Conservation (phyloP, 53 echinoderm and acorn worm species). For the Paracentrotus lividus region DNA sequence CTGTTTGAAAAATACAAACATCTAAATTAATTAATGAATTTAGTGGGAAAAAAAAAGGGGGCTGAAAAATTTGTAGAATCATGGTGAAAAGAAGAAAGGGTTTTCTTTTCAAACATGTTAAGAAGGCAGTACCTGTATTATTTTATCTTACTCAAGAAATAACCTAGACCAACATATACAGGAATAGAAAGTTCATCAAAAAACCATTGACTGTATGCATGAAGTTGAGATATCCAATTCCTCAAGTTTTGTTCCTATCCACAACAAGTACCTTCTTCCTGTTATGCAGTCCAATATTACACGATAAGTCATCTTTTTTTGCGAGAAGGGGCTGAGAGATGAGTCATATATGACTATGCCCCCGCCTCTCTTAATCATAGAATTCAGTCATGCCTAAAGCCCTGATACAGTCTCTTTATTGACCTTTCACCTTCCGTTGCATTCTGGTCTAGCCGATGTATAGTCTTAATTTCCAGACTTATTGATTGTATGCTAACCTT, state of each 20-base stretch:
- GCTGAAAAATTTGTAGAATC: not conserved
- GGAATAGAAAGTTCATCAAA: not conserved
- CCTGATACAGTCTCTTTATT: not conserved
- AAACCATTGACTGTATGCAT: not conserved
- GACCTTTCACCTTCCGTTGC: not conserved
- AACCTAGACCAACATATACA: not conserved
- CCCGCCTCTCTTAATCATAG: constrained; percentile 28
- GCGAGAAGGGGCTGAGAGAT: constrained; percentile 6
- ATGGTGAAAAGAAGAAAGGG: not conserved
- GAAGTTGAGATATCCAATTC: not conserved
- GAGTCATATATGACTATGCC: constrained; percentile 22
- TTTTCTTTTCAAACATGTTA: not conserved
- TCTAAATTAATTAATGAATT: too few relatives aligned
- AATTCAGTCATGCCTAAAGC: constrained; percentile 18
- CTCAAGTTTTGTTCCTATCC: constrained; percentile 10
- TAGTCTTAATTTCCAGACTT: not conserved
- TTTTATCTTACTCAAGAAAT: not conserved
- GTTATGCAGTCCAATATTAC: constrained; percentile 36
- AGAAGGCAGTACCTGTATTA: too few relatives aligned
- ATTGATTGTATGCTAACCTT: too few relatives aligned
- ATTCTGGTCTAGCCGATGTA: not conserved
- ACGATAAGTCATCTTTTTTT: constrained; percentile 20
- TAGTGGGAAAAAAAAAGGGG: too few relatives aligned
- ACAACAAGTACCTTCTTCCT: constrained; percentile 34
- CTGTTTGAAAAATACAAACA: too few relatives aligned